A percentile compares a stretch with the other conserved stretches of the same genome.
Evolutionary conservation across 2,888 invertebrate genomes (phyloP).

Genomic region (Drosophila greeni): DNA sequence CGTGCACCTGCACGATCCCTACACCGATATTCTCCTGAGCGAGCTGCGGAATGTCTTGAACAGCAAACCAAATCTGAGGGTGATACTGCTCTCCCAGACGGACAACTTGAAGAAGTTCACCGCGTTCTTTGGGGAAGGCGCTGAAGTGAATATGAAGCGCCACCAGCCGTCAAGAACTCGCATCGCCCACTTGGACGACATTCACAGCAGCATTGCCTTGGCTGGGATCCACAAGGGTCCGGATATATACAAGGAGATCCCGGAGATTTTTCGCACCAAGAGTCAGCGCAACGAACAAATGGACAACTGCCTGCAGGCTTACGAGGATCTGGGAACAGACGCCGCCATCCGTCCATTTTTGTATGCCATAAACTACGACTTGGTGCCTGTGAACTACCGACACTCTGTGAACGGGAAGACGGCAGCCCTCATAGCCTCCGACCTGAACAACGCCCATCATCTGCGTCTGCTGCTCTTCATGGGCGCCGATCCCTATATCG

Average conservation of each 20-base stretch:
- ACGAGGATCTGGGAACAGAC: conserved; percentile 54
- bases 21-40: conserved; percentile 52
- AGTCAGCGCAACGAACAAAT: conserved; percentile 44
- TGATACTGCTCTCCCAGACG: conserved; percentile 52
- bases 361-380: conserved; percentile 54
- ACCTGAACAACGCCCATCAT: conserved; percentile 48
- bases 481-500: conserved; percentile 59
- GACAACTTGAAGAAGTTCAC: conserved; percentile 13
- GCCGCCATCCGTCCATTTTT: conserved; percentile 47
- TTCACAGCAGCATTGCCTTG: conserved; percentile 36
- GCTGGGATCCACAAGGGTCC: conserved; percentile 34
- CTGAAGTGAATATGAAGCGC: conserved; percentile 12
- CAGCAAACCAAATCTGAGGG: conserved; percentile 32
- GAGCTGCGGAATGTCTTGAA: conserved; percentile 47
- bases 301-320: conserved; percentile 55
- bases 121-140: conserved; percentile 52
- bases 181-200: conserved; percentile 54
- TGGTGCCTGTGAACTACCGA: conserved; percentile 55
- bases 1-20: conserved; percentile 51
- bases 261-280: conserved; percentile 33
- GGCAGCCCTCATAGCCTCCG: conserved; percentile 52
- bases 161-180: background rate
- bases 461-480: conserved; percentile 51
- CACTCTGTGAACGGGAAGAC: conserved; percentile 58
- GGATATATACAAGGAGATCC: conserved; percentile 38